Base-by-base conservation (phyloP, 2,888 invertebrate genomes). In the Arrhopalites spinosus region DNA sequence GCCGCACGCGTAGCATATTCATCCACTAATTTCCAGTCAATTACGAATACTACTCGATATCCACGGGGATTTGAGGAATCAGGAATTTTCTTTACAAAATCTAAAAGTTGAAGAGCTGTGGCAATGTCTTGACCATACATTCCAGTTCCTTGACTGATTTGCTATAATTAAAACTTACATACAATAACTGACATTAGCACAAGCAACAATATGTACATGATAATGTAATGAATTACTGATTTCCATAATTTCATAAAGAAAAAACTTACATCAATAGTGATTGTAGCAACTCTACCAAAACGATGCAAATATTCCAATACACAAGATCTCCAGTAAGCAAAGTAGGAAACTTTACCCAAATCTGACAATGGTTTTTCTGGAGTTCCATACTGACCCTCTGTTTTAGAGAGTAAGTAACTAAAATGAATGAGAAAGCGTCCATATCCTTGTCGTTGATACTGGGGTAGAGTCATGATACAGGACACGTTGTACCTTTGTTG, bases 391-490 rank as follows among this genome's bases (percentile, higher is more conserved):
- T 96, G 94, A 0, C 96, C 95, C 86, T 99, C 98, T 84, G 93
- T 93, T 84, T 95, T 93, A 5, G 98, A 97, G 79, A 99, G 86
- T 82, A 98, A 88, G 87, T 98, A 99, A 89, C 98, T 99, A 86
- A 99, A 99, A 87, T 98, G 98, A 83, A 99, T 99, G 79, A 99
- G 90, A 86, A 99, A 98, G 84, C 98, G 87, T 69, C 99, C 99
- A 86, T 90, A 99, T 78, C 99, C 99, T 86, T 95, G 93, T 76
- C 98, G 88, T 87, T 99, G 99, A 87, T 97, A 98, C 86, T 97
- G 98, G 0, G 99, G 99, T 90, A 99, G 91, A 0, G 98, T 98
- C 93, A 99, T 95, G 78, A 99, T 99, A 85, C 99, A 99, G 0
- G 98, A 98, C 0, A 99, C 96, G 85, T 99, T 99, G 87, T 98